A percentile compares a stretch with the other conserved stretches of the same genome.
Evolutionary conservation across 2,888 invertebrate genomes (phyloP).

Genomic region (Trissolcus brochymenae): DNA sequence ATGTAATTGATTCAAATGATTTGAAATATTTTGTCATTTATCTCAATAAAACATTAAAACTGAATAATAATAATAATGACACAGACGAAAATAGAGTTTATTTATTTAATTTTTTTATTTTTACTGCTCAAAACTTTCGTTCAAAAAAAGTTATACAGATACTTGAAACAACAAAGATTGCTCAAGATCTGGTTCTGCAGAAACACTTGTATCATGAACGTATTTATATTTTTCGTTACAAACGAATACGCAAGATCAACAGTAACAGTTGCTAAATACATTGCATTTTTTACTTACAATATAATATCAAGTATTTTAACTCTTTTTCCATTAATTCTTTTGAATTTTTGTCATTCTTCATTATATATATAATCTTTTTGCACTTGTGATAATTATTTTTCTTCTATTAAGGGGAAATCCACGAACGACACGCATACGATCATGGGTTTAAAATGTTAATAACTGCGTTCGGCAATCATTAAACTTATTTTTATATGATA

Average conservation of each 20-base stretch:
- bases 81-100: too few relatives aligned
- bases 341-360: conserved; percentile 28
- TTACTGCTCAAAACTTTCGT: too few relatives aligned
- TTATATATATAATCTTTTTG: conserved; percentile 55
- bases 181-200: too few relatives aligned
- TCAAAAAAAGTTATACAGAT: too few relatives aligned
- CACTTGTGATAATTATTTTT: conserved; percentile 50
- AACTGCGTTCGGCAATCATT: conserved; percentile 27
- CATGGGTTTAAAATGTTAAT: conserved; percentile 10
- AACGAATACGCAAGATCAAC: conserved; percentile 52
- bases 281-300: neutral
- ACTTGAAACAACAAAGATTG: too few relatives aligned
- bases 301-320: conserved; percentile 13
- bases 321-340: conserved; percentile 31
- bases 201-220: neutral
- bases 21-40: conserved; percentile 38
- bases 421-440: conserved; percentile 8
- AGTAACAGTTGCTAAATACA: conserved; percentile 56
- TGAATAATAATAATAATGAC: too few relatives aligned
- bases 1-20: too few relatives aligned
- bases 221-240: conserved; percentile 40
- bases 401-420: conserved; percentile 37
- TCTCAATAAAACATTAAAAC: neutral
- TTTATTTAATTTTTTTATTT: too few relatives aligned
- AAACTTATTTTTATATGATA: too few relatives aligned